Base-by-base conservation (phyloP, 2,797 vertebrate genomes). In the Discoglossus pictus region DNA sequence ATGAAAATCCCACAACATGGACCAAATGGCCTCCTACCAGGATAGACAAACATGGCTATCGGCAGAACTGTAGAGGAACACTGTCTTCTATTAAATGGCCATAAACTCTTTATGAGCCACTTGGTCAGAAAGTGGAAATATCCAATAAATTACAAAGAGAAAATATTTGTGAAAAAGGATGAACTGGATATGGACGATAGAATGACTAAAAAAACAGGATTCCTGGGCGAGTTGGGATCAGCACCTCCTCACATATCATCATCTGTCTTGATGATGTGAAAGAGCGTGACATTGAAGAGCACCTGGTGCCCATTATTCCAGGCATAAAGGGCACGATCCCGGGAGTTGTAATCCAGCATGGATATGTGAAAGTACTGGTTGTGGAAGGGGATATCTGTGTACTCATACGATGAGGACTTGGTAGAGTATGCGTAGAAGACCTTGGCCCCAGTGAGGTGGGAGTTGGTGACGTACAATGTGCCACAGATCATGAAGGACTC, bases 231-330 rank as follows among this genome's bases (percentile, higher is more conserved):
- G 27, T n/a, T n/a, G n/a, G n/a, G n/a, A n/a, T n/a, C n/a, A n/a
- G 67, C 52, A 27, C 53, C 58, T 79, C 69, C 73, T 76, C 95
- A 97, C 77, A 92, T 91, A 80, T 94, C 94, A 61, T 97, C 93
- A 39, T 97, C 95, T 2, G 96, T 98, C 84, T 98, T 96, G 86
- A 99, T 98, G 80, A 98, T 92, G 31, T 98, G 96, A 75, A 96
- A 99, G 69, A 98, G 90, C 1, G 96, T 99, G 76, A 99, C 94
- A 0, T 99, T 99, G 80, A 98, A 99, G 46, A 99, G 87, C 63
- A 99, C 96, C 83, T 99, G 97, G 79, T 99, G 97, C 62, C 97
- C 97, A 0, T 99, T 99, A 82, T 99, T 99, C 97, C 97, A 99
- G 69, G 94, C 97, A 13, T 97, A 99, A 43, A 99, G 91, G 6